phyloP scores from a whole-genome alignment of 2,888 invertebrate species.

The Trachelus troglodyta region DNA sequence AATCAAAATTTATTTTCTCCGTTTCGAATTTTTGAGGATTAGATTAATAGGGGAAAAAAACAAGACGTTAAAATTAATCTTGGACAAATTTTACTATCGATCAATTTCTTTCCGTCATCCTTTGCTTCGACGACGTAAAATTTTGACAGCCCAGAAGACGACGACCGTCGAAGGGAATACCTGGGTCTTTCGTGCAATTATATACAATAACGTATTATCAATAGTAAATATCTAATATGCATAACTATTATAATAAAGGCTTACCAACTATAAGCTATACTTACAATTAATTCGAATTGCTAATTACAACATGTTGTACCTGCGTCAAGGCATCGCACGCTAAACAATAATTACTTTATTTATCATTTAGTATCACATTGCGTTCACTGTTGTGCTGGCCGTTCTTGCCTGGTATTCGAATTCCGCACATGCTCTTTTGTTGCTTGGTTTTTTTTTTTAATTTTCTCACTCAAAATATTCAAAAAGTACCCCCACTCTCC shows the following conservation, averaged over 20 bases:
- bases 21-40: not conserved
- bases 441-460: not conserved
- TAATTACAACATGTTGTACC: slow-evolving; percentile 37
- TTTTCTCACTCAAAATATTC: not conserved
- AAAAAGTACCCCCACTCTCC: not conserved
- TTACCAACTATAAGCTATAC: slow-evolving; percentile 30
- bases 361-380: slow-evolving; percentile 67
- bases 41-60: not conserved
- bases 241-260: slow-evolving; percentile 22
- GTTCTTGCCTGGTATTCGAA: slow-evolving; percentile 52
- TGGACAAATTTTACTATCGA: not conserved
- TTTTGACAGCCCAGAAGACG: not conserved
- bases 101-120: not conserved
- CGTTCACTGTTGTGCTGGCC: slow-evolving; percentile 64
- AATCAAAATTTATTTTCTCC: not conserved
- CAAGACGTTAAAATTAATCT: not conserved
- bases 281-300: slow-evolving; percentile 31
- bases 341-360: slow-evolving; percentile 63
- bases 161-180: slow-evolving; percentile 6
- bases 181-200: slow-evolving; percentile 34
- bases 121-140: not conserved
- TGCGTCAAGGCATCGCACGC: slow-evolving; percentile 50
- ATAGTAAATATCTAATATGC: slow-evolving; percentile 27
- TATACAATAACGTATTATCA: slow-evolving; percentile 30
- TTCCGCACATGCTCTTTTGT: slow-evolving; percentile 2